phyloP scores from a whole-genome alignment of 2,797 vertebrate genomes.

The Epinephelus awoara region DNA sequence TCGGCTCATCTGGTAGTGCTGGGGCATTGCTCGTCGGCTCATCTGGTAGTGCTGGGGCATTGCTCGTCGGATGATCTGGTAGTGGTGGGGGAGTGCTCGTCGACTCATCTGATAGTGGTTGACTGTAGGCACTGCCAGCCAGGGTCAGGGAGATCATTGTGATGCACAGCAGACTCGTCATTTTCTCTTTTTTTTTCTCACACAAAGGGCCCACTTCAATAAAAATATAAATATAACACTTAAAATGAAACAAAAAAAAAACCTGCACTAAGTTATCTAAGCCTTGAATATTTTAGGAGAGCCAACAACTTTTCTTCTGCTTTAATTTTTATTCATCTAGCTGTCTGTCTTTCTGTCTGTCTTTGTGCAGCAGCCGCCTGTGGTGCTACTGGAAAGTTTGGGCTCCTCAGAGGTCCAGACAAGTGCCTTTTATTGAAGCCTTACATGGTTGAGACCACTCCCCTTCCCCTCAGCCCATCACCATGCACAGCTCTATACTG shows the following conservation, averaged over 20 bases:
- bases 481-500: conserved; percentile 71
- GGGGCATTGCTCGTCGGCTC: too few relatives aligned
- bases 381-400: conserved; percentile 85
- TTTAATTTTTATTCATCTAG: conserved; percentile 49
- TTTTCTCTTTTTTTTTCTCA: conserved; percentile 79
- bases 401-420: conserved; percentile 82
- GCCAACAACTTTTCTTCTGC: conserved; percentile 17
- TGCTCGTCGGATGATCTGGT: background rate
- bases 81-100: conserved; percentile 66
- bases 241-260: conserved; percentile 6
- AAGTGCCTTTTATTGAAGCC: conserved; percentile 88
- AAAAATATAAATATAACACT: conserved; percentile 67
- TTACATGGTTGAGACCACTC: conserved; percentile 84
- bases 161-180: conserved; percentile 91
- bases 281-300: conserved; percentile 34
- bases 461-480: conserved; percentile 84
- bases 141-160: conserved; percentile 90
- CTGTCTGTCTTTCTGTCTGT: conserved; percentile 56
- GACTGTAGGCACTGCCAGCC: conserved; percentile 87
- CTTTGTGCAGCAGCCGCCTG: conserved; percentile 73
- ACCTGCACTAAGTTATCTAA: conserved; percentile 15
- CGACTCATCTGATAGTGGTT: conserved; percentile 11
- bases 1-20: too few relatives aligned
- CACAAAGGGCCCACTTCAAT: conserved; percentile 83
- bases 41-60: too few relatives aligned